Evolutionary conservation across 2,888 invertebrate genomes (phyloP), one percentile per base, ranked within the genome.

Genomic region (Luperina testacea): DNA sequence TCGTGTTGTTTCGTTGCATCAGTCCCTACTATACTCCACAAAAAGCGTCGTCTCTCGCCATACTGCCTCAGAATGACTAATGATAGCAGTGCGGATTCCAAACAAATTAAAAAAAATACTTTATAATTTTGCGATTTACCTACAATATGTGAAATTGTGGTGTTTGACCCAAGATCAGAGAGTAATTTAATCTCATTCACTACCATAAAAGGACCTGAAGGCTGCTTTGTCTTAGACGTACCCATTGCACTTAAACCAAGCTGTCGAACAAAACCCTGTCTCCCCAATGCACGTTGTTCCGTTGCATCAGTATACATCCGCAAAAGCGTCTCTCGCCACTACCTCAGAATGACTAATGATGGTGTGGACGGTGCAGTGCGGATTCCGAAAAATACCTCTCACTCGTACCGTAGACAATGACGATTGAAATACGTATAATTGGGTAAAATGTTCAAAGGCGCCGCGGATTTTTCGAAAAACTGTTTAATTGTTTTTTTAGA

Each of bases 341-440:
- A 87, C 90, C 90, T 90, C 90, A 89, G 91, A 90, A 94, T 96
- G 95, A 96, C 92, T 94, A 96, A 96, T 96, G 96, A 95, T 94
- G 90, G 85, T 80, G 84, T 85, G 89, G 91, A 48, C 86, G 80
- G 84, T 85, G 90, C 57, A 90, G 90, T 89, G 90, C 89, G 93
- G 93, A 93, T 95, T 94, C 92, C 91, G 91, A 94, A 94, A 95
- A 94, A 94, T 94, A 94, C 92, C 92, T 91, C 93, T 89, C 89
- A 92, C 90, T 91, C 90, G 87, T 87, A 81, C 82, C 82, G 92
- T 92, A 94, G 92, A 94, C 94, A 94, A 93, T 93, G 91, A 92
- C 91, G 91, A 91, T 94, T 93, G 92, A 93, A 94, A 94, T 93
- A 93, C 89, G 87, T 91, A 92, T 94, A 93, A 94, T 93, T 89